Conservation (phyloP, 2,797 vertebrate genomes). For the Lepidocolaptes lacrymiger region DNA sequence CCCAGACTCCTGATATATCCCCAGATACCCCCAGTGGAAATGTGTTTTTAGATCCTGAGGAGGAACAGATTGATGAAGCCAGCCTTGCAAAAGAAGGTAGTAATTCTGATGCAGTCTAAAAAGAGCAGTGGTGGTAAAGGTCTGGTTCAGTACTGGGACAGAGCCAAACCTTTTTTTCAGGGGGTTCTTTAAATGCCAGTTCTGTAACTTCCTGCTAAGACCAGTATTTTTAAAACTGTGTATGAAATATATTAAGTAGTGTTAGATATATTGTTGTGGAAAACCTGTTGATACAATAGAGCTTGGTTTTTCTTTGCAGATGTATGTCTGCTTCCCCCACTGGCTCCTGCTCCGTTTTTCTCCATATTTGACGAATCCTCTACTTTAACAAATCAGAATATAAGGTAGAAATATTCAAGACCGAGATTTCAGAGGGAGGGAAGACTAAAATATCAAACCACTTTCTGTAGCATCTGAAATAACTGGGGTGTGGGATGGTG, state of each 20-base stretch:
- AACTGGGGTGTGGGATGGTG: not conserved
- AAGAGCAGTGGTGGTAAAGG: not conserved
- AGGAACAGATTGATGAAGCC: not conserved
- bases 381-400: conserved; percentile 50
- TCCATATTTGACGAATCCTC: conserved; percentile 78
- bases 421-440: not conserved
- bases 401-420: conserved; percentile 53
- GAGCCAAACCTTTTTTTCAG: not conserved
- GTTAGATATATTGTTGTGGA: not conserved
- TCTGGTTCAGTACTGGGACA: not conserved
- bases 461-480: not conserved
- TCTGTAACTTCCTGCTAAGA: not conserved
- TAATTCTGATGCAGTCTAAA: not conserved
- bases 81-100: not conserved
- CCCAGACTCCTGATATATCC: not conserved
- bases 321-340: not conserved
- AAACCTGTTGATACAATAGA: not conserved
- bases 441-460: not conserved
- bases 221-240: not conserved
- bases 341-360: conserved; percentile 54
- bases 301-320: not conserved
- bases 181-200: not conserved
- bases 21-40: not conserved
- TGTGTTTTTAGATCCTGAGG: not conserved
- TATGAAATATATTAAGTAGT: not conserved